Conservation (phyloP, 2,888 invertebrate species). For the Parthenolecanium corni region DNA sequence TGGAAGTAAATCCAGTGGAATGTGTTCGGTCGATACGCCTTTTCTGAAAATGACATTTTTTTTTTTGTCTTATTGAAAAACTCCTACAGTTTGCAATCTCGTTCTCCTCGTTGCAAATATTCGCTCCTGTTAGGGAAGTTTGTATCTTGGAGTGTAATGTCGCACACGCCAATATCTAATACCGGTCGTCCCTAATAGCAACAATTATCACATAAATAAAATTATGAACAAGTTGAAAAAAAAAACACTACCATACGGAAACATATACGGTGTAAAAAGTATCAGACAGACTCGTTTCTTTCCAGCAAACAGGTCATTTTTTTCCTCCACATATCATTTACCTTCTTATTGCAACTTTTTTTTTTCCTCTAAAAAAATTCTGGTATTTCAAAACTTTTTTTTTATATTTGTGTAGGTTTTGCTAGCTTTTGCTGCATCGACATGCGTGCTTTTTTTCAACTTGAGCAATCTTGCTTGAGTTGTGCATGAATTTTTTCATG, state of each 20-base stretch:
- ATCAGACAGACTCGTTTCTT: neutral
- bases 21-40: constrained; percentile 10
- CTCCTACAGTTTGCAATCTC: constrained; percentile 25
- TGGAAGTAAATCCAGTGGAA: constrained; percentile 1
- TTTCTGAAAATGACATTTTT: constrained; percentile 1
- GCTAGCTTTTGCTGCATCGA: no score
- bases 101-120: constrained; percentile 27
- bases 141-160: constrained; percentile 12
- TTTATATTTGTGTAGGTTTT: no score
- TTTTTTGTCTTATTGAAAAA: constrained; percentile 4
- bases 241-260: constrained; percentile 14
- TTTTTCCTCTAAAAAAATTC: neutral
- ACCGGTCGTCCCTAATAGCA: constrained; percentile 27
- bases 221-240: constrained; percentile 20
- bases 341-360: neutral
- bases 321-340: constrained; percentile 6
- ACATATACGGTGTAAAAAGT: neutral
- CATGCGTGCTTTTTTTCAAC: no score
- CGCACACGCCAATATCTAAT: constrained; percentile 27
- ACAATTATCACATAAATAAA: constrained; percentile 28
- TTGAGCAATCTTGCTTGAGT: no score
- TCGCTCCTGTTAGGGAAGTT: constrained; percentile 29
- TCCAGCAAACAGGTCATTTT: constrained; percentile 27
- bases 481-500: no score
- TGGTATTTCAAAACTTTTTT: no score